These are phyloP conservation scores for Pteria penguin DNA, from an alignment of 2,888 invertebrate genomes.

Conservation along the genomic window DNA sequence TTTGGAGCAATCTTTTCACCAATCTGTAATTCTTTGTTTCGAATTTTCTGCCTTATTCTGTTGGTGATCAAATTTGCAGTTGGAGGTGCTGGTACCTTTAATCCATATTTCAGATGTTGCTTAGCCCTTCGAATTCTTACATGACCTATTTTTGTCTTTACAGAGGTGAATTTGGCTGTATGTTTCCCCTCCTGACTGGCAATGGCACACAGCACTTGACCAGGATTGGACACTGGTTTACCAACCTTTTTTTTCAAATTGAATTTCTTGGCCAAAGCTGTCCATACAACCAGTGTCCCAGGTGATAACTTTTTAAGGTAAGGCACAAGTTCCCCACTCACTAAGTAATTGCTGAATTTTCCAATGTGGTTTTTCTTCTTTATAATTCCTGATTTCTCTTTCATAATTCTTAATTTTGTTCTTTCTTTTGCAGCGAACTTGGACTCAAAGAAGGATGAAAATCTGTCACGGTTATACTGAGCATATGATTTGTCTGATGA, in stretches of 20 bases:
- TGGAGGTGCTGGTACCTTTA: conserved; percentile 5
- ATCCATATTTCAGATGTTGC: background rate
- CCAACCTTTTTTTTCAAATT: background rate
- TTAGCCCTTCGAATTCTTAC: conserved; percentile 1
- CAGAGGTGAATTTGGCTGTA: background rate
- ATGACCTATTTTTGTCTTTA: background rate
- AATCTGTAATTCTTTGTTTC: background rate
- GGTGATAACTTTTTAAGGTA: background rate
- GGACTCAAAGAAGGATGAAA: background rate
- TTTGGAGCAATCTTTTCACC: conserved; percentile 19
- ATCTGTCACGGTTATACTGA: background rate
- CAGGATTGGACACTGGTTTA: background rate
- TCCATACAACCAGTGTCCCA: background rate
- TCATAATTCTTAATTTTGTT: background rate
- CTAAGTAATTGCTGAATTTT: background rate
- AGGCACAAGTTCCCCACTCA: background rate
- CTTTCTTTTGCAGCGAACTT: background rate
- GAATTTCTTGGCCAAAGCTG: background rate
- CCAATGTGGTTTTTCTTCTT: background rate
- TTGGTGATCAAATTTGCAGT: background rate
- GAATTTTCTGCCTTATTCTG: background rate
- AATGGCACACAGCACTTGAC: conserved; percentile 1
- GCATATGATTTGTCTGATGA: background rate
- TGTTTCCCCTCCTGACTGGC: background rate
- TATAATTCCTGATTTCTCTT: background rate